Percentiles rank a stretch among this genome's conserved stretches.
phyloP scores from a whole-genome alignment of 2,113 vertebrate genomes.

The Python bivittatus region DNA sequence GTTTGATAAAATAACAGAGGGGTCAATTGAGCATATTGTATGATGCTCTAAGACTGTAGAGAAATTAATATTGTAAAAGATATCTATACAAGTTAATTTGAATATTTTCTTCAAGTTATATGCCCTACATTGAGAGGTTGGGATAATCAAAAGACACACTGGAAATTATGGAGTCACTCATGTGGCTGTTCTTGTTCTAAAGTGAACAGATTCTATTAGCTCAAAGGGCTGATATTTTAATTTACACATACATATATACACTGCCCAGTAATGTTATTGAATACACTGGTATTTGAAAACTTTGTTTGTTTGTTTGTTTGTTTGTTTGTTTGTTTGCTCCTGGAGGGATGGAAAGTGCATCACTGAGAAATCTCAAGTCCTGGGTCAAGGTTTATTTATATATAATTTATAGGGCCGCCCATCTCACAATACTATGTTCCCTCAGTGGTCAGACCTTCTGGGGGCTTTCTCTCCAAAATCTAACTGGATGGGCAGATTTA shows the following conservation, averaged over 20 bases:
- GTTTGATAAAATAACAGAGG: neutral
- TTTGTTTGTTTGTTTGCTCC: neutral
- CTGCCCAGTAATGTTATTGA: neutral
- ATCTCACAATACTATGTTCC: neutral
- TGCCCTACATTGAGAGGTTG: neutral
- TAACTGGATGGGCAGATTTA: neutral
- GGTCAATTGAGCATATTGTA: accelerated
- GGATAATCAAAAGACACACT: neutral
- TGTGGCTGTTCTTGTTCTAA: neutral
- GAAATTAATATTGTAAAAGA: neutral
- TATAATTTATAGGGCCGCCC: neutral
- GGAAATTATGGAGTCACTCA: neutral
- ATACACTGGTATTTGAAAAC: neutral
- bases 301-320: neutral
- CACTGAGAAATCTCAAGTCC: neutral
- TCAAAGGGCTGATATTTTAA: neutral
- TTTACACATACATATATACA: neutral
- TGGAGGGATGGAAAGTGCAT: neutral
- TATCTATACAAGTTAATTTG: neutral
- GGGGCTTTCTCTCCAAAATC: neutral
- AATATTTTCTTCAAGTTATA: neutral
- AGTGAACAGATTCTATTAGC: neutral
- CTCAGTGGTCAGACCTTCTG: neutral
- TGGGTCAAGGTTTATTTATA: neutral
- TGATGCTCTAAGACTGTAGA: neutral